A percentile compares a stretch with the other conserved stretches of the same genome.
Conservation (phyloP, 2,888 invertebrate species). For the Torymus tubicola region DNA sequence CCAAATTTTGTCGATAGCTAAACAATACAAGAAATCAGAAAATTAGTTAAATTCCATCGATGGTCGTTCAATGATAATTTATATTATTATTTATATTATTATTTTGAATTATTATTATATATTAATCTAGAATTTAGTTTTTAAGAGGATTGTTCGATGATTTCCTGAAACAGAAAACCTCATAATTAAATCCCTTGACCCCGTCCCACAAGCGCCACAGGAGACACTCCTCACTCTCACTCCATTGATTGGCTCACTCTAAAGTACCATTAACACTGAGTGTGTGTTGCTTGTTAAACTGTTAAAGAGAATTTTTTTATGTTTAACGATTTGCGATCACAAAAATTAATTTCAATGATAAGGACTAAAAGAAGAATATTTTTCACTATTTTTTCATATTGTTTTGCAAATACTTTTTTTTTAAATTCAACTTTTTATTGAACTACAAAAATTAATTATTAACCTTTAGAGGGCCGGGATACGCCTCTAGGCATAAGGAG, state of each 20-base stretch:
- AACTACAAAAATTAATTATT: no score
- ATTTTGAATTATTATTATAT: constrained; percentile 55
- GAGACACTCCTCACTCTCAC: constrained; percentile 26
- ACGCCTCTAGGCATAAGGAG: no score
- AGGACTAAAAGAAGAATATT: no score
- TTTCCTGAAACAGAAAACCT: constrained; percentile 74
- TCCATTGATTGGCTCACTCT: constrained; percentile 28
- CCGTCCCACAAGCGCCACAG: constrained; percentile 37
- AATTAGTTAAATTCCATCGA: constrained; percentile 75
- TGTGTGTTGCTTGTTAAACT: not conserved
- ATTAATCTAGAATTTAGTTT: constrained; percentile 56
- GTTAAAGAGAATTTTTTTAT: constrained; percentile 27
- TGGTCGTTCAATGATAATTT: constrained; percentile 30
- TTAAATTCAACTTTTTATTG: no score
- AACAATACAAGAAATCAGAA: constrained; percentile 77
- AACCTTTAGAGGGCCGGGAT: no score
- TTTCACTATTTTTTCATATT: no score
- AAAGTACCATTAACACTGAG: constrained; percentile 21
- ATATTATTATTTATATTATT: constrained; percentile 37
- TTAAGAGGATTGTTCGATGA: constrained; percentile 54
- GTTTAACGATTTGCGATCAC: constrained; percentile 36
- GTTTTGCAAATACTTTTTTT: no score
- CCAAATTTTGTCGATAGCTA: constrained; percentile 96
- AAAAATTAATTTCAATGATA: constrained; percentile 14
- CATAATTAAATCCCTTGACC: constrained; percentile 26